Base-by-base conservation (phyloP, 2,888 invertebrate genomes). In the Dicroscelio sp. region DNA sequence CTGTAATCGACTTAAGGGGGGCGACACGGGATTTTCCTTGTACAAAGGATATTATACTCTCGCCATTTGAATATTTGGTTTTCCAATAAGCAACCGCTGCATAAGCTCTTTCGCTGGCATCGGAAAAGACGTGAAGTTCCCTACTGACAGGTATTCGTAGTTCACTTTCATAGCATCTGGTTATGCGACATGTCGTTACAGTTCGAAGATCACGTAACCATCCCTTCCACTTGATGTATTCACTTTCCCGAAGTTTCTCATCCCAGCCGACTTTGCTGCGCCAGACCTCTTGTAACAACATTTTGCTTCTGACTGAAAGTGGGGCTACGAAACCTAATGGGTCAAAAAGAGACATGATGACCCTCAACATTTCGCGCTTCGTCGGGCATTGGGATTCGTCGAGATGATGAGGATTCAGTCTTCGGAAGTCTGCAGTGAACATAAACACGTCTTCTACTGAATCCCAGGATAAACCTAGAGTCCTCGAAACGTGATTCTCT, bases 321-420 rank as follows among this genome's bases (percentile, higher is more conserved):
- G 94, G 93, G 0, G 88, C 80, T 2, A 95, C 79, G 0, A 95
- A 79, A 8, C 95, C 95, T 0, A 95, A 48, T 0, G 96, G 95
- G 52, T 96, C 95, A 76, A 94, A 96, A 0, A 95, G 69, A 1
- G 94, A 95, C 95, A 94, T 95, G 12, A 94, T 90, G 0, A 90
- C 79, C 8, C 91, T 86, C n/a, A 94, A 80, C 60, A 91, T 58
- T 63, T 92, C 86, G 2, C 91, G 52, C 30, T 92, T 93, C 1
- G 92, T 93, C 0, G 93, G 91, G 43, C 43, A 73, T 38, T n/a
- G 67, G n/a, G 30, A 4, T 1, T 79, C 79, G 0, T 48, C 55
- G 5, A 55, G 55, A 14, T 14, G 5, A 14, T 10, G n/a, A 10
- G 55, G n/a, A n/a, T 55, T n/a, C 10, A 38, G 10, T 38, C 43